Evolutionary conservation across 2,113 vertebrate species (phyloP).

Genomic region (Ochotona princeps): DNA sequence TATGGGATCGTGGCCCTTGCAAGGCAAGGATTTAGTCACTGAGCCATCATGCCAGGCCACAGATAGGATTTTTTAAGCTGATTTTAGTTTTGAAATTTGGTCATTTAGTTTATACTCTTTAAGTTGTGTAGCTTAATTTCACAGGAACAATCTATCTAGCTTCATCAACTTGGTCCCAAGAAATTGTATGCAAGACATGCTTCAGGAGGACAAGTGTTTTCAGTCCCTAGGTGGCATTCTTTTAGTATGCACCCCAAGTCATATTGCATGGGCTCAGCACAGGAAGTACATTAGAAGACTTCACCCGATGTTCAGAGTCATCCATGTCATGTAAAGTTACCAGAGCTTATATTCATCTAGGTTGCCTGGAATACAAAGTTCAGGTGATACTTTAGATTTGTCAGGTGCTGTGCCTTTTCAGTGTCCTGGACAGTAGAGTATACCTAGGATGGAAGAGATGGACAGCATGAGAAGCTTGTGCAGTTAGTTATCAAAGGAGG

Average conservation of each 20-base stretch:
- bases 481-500: not conserved
- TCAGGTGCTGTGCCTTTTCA: not conserved
- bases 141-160: not conserved
- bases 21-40: not conserved
- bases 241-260: not conserved
- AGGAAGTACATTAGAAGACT: not conserved
- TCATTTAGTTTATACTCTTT: not conserved
- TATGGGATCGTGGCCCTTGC: too few species aligned
- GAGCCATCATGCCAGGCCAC: not conserved
- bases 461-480: not conserved
- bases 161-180: not conserved
- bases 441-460: not conserved
- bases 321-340: not conserved
- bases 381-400: not conserved
- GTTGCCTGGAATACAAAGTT: not conserved
- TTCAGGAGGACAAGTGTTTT: not conserved
- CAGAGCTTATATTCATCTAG: not conserved
- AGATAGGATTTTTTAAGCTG: not conserved
- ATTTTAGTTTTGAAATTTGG: constrained; percentile 29
- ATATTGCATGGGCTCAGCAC: not conserved
- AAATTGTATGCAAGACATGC: not conserved
- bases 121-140: constrained; percentile 50
- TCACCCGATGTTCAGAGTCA: not conserved
- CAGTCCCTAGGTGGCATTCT: not conserved
- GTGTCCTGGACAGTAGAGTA: not conserved